Percentiles rank a stretch among this genome's conserved stretches.
Evolutionary conservation across 2,113 vertebrate species (phyloP).

Genomic region (Lasiurus cinereus): DNA sequence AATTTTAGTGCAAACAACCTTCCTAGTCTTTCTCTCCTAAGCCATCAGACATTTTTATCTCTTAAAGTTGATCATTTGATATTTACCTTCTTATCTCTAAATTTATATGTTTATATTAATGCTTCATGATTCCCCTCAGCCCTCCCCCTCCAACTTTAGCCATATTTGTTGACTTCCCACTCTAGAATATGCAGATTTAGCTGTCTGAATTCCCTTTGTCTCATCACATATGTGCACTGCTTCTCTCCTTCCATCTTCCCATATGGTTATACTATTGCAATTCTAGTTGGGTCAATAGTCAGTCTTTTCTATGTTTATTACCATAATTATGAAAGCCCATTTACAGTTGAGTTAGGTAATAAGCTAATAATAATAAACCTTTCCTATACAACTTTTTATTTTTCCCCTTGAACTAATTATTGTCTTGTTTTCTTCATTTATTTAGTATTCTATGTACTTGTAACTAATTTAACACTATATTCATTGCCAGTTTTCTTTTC

Average conservation of each 20-base stretch:
- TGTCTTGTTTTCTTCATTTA: background rate
- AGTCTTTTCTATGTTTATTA: background rate
- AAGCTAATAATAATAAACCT: background rate
- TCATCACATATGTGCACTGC: background rate
- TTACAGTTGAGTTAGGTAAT: background rate
- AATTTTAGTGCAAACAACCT: background rate
- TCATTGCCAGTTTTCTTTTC: background rate
- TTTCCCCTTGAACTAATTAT: background rate
- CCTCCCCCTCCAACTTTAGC: background rate
- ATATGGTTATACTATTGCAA: background rate
- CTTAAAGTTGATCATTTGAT: background rate
- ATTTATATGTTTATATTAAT: background rate
- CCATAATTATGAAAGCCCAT: background rate
- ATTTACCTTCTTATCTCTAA: background rate
- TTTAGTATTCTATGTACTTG: background rate
- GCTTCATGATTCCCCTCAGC: background rate
- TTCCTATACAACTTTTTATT: conserved; percentile 17
- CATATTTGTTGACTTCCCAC: background rate
- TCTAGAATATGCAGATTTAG: background rate
- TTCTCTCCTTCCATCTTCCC: background rate
- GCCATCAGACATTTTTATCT: background rate
- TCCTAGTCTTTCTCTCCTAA: background rate
- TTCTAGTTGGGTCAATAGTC: background rate
- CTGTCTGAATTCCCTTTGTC: background rate
- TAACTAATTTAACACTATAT: background rate